Conservation (phyloP, 2,113 vertebrate species). For the Ciconia boyciana region DNA sequence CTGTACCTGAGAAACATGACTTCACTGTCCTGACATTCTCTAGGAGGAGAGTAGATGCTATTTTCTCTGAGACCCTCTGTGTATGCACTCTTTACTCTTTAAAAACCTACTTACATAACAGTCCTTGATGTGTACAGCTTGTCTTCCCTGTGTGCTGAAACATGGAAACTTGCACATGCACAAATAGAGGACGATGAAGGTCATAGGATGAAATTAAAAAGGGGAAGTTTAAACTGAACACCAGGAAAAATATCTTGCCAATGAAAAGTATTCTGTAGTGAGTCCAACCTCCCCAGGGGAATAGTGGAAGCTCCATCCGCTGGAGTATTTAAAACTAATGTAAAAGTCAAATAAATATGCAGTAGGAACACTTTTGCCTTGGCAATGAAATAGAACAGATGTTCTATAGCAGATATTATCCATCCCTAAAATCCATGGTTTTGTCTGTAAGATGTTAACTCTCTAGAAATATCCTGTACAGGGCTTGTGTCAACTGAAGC, state of each 20-base stretch:
- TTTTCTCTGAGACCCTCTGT: neutral
- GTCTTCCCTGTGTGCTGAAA: neutral
- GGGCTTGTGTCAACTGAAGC: neutral
- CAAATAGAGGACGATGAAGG: neutral
- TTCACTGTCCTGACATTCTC: neutral
- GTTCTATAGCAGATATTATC: neutral
- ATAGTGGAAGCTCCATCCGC: neutral
- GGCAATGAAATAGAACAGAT: conserved; percentile 27
- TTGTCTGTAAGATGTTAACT: neutral
- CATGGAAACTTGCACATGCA: neutral
- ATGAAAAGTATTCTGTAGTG: neutral
- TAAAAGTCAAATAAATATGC: conserved; percentile 14
- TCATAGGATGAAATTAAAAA: neutral
- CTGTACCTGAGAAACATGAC: neutral
- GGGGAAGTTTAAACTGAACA: neutral
- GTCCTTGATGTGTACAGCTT: neutral
- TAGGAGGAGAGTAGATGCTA: neutral
- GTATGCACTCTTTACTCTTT: neutral
- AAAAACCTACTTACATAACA: neutral
- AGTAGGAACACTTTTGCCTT: conserved; percentile 5
- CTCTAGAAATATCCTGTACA: neutral
- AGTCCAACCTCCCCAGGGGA: neutral
- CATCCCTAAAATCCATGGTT: neutral
- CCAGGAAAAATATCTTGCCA: neutral
- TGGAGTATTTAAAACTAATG: neutral